These are phyloP conservation scores for Salarias fasciatus DNA, from an alignment of 2,797 vertebrate genomes.

Conservation along the genomic window DNA sequence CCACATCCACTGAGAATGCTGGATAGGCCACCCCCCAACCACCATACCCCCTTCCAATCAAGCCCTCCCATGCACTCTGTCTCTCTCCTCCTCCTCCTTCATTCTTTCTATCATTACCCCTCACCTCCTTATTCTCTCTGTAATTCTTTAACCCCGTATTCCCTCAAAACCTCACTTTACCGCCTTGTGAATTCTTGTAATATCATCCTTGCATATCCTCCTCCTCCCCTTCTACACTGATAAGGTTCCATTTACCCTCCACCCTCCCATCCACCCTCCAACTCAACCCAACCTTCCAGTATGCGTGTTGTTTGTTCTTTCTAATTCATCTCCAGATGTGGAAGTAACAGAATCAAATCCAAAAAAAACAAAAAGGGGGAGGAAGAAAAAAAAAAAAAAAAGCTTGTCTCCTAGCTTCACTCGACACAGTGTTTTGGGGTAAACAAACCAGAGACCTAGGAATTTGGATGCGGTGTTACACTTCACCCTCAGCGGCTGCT, in stretches of 20 bases:
- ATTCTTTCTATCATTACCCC: constrained; percentile 53
- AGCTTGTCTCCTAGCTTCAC: constrained; percentile 30
- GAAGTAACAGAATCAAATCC: constrained; percentile 20
- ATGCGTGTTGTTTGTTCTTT: constrained; percentile 64
- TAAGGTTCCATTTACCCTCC: constrained; percentile 38
- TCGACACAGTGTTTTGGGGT: constrained; percentile 40
- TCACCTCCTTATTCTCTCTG: constrained; percentile 52
- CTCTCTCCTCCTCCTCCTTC: constrained; percentile 44
- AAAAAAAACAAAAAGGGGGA: constrained; percentile 5
- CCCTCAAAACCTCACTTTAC: constrained; percentile 47
- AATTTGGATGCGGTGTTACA: constrained; percentile 42
- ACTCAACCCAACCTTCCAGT: constrained; percentile 1
- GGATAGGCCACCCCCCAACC: constrained; percentile 47
- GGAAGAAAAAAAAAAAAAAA: constrained; percentile 19
- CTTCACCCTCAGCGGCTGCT: constrained; percentile 69
- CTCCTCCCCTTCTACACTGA: constrained; percentile 32
- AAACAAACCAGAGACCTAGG: constrained; percentile 60
- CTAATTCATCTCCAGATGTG: constrained; percentile 62
- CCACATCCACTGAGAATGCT: constrained; percentile 73
- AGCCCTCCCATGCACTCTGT: constrained; percentile 46
- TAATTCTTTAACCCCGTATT: constrained; percentile 46
- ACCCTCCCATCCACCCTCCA: not conserved
- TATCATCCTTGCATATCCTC: constrained; percentile 36
- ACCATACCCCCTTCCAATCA: constrained; percentile 55
- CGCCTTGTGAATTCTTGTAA: constrained; percentile 41